Evolutionary conservation across 37 sponge, comb jelly and placozoan species (phyloP).

Genomic region (Hexactinellida sp.): DNA sequence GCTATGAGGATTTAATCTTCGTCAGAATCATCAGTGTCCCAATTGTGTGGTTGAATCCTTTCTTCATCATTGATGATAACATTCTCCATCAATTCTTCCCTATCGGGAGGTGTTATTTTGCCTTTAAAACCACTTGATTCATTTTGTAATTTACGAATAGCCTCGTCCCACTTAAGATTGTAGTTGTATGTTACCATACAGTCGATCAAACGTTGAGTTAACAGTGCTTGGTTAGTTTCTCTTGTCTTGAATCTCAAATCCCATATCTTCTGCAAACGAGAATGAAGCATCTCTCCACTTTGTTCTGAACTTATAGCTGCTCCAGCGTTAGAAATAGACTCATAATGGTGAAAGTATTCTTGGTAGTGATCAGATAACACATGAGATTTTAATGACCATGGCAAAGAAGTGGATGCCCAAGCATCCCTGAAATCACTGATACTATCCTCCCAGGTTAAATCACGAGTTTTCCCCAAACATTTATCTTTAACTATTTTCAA

Average conservation of each 20-base stretch:
- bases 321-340: slow-evolving; percentile 7
- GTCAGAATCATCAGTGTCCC: not conserved
- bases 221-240: slow-evolving; percentile 7
- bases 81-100: not conserved
- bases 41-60: not conserved
- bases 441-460: not conserved
- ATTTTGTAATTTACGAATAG: not conserved
- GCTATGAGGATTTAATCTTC: too few species aligned
- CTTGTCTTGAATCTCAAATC: not conserved
- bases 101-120: not conserved
- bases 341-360: slow-evolving; percentile 1
- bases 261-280: slow-evolving; percentile 13
- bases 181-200: not conserved
- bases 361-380: not conserved
- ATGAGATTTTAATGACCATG: not conserved
- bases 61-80: not conserved
- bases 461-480: not conserved
- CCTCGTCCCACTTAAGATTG: not conserved
- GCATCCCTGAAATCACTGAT: not conserved
- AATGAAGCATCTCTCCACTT: slow-evolving; percentile 13
- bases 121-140: not conserved
- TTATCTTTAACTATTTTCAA: slow-evolving; percentile 13
- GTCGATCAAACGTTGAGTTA: not conserved
- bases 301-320: not conserved
- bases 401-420: not conserved